phyloP scores from a whole-genome alignment of 1,140 invertebrate species.

The Drosophila rhopaloa region DNA sequence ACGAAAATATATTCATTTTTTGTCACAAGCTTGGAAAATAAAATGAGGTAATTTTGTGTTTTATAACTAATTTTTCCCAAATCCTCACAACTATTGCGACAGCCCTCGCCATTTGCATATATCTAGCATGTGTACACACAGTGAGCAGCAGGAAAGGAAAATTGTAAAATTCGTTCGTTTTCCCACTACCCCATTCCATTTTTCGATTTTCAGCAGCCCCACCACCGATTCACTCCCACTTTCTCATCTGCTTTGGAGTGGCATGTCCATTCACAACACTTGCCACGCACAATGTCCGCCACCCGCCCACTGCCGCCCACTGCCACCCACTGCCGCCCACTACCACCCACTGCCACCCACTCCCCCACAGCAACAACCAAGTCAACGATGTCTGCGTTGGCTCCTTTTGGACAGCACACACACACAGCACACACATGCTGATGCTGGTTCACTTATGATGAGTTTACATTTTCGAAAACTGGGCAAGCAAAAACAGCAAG shows the following conservation, averaged over 20 bases:
- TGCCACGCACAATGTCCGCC: conserved; percentile 64
- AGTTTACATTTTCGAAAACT: conserved; percentile 82
- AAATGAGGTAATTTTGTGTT: no score
- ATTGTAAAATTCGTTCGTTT: conserved; percentile 74
- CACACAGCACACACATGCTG: conserved; percentile 49
- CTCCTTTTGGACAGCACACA: conserved; percentile 43
- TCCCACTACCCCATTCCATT: conserved; percentile 11
- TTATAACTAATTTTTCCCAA: no score
- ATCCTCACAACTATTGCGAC: not conserved
- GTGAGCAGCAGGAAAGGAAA: conserved; percentile 34
- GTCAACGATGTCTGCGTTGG: conserved; percentile 61
- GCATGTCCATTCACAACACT: conserved; percentile 78
- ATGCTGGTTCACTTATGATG: conserved; percentile 79
- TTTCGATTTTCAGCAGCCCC: not conserved
- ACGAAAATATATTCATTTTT: no score
- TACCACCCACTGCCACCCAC: not conserved
- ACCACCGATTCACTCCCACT: conserved; percentile 5
- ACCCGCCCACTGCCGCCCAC: conserved; percentile 6
- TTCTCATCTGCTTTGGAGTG: conserved; percentile 24
- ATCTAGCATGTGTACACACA: conserved; percentile 13
- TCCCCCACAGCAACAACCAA: conserved; percentile 1
- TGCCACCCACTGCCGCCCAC: not conserved
- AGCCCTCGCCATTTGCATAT: conserved; percentile 18
- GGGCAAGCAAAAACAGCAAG: conserved; percentile 59
- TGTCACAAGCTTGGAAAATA: no score